Evolutionary conservation across 2,113 vertebrate genomes (phyloP).

Genomic region (Oreotrochilus melanogaster): DNA sequence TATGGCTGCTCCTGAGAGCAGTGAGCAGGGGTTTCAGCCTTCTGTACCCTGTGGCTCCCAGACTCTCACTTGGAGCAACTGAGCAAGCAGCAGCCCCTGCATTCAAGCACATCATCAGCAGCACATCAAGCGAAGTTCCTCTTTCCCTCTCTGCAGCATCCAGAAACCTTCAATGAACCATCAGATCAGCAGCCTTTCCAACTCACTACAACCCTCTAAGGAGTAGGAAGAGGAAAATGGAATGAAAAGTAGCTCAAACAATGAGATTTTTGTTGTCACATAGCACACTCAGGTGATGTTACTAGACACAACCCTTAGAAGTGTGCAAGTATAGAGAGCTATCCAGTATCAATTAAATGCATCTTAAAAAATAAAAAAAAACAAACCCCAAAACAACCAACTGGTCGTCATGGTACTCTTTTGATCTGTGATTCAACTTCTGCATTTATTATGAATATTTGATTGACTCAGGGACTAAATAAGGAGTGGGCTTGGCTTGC

Average conservation of each 20-base stretch:
- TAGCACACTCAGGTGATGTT: background rate
- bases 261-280: background rate
- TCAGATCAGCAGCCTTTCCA: background rate
- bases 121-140: background rate
- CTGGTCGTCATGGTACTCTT: background rate
- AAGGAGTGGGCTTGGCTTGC: background rate
- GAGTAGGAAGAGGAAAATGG: background rate
- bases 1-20: background rate
- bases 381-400: background rate
- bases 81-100: background rate
- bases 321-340: background rate
- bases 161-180: background rate
- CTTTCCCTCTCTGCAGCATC: background rate
- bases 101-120: background rate
- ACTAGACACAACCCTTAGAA: background rate
- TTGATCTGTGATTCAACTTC: background rate
- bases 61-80: background rate
- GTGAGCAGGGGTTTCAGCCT: accelerated
- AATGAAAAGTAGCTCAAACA: background rate
- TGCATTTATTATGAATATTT: background rate
- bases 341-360: background rate
- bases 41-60: background rate
- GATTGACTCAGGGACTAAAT: background rate
- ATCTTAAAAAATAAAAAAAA: background rate
- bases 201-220: background rate